These are phyloP conservation scores for Agrotis puta DNA, from an alignment of 2,888 invertebrate species.

Conservation along the genomic window DNA sequence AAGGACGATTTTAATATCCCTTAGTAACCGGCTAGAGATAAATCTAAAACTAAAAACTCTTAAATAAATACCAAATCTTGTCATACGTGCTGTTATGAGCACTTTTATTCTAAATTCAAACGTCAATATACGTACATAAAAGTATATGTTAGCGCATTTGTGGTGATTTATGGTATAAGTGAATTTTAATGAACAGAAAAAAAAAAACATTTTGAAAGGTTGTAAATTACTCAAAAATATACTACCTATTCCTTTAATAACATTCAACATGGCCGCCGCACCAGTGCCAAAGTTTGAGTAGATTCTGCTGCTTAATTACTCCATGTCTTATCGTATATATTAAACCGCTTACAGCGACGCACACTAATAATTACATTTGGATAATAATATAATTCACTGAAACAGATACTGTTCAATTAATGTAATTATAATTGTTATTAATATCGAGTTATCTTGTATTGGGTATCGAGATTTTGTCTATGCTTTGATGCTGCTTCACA, in stretches of 20 bases:
- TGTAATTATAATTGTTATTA: constrained; percentile 68
- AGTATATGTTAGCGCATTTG: too few species aligned
- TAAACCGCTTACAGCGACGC: constrained; percentile 61
- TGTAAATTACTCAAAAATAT: background rate
- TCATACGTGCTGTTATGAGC: background rate
- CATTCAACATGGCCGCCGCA: constrained; percentile 31
- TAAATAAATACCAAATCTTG: background rate
- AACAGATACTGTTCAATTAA: constrained; percentile 71
- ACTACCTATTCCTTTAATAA: constrained; percentile 2
- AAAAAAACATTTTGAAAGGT: too few species aligned
- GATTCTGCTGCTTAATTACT: constrained; percentile 67
- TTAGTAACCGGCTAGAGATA: background rate
- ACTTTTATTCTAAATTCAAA: too few species aligned
- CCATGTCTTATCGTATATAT: constrained; percentile 62
- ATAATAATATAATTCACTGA: constrained; percentile 65
- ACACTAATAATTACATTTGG: constrained; percentile 63
- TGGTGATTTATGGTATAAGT: too few species aligned
- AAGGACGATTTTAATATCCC: too few species aligned
- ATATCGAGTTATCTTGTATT: constrained; percentile 56
- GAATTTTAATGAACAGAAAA: too few species aligned
- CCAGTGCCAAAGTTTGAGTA: constrained; percentile 25
- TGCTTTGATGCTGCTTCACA: constrained; percentile 43
- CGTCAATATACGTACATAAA: too few species aligned
- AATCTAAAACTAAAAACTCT: too few species aligned
- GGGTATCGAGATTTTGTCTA: constrained; percentile 40